Conservation (phyloP, 2,797 vertebrate genomes). For the Ctenopoma multispine region DNA sequence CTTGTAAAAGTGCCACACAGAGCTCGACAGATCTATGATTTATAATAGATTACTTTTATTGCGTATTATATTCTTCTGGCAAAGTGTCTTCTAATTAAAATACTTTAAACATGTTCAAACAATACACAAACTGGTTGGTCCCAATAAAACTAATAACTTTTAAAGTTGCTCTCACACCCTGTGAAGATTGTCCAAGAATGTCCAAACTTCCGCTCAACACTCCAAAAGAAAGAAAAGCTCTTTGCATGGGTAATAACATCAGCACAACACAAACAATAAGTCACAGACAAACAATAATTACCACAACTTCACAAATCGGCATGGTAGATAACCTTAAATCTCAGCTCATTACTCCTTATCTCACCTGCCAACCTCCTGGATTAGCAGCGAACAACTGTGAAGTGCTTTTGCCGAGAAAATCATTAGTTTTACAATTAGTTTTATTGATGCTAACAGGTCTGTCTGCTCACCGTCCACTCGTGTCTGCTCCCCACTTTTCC, state of each 20-base stretch:
- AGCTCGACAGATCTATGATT: too few species aligned
- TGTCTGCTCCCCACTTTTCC: constrained; percentile 28
- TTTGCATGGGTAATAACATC: constrained; percentile 15
- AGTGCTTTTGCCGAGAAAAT: constrained; percentile 46
- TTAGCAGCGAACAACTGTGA: constrained; percentile 52
- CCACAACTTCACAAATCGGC: constrained; percentile 39
- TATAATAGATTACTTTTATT: too few species aligned
- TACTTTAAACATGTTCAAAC: not conserved
- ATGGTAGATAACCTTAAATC: constrained; percentile 59
- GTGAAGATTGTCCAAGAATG: not conserved
- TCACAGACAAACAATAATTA: constrained; percentile 61
- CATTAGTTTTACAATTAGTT: constrained; percentile 66
- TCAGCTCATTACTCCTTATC: constrained; percentile 66
- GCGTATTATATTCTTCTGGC: too few species aligned
- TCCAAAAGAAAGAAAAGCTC: not conserved
- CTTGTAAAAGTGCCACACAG: too few species aligned
- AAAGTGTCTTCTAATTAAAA: too few species aligned
- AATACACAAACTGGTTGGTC: not conserved
- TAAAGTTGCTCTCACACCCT: not conserved
- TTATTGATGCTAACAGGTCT: constrained; percentile 56
- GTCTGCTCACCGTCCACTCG: constrained; percentile 23
- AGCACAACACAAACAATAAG: constrained; percentile 54
- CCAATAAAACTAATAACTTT: too few species aligned
- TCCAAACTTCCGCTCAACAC: not conserved
- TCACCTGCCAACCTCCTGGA: constrained; percentile 43